phyloP scores from a whole-genome alignment of 2,797 vertebrate genomes.

The Delichon dasypus region DNA sequence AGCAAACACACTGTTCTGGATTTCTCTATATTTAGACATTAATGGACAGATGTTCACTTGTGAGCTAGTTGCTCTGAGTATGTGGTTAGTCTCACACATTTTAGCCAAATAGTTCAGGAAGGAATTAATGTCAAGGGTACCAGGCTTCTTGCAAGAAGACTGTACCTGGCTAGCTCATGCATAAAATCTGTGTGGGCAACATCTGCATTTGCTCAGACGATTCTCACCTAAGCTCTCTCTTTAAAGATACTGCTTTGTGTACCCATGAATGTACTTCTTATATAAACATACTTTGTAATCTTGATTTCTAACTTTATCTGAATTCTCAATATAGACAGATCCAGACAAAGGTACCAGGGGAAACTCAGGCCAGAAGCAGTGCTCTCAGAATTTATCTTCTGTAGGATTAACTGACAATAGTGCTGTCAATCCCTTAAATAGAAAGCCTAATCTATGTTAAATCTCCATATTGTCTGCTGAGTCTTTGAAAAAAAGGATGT shows the following conservation, averaged over 20 bases:
- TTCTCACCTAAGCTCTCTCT: neutral
- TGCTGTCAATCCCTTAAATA: neutral
- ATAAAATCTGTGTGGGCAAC: neutral
- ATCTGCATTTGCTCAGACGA: neutral
- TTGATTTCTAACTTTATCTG: neutral
- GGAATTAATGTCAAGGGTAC: neutral
- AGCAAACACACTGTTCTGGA: neutral
- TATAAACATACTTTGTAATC: neutral
- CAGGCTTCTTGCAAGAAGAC: neutral
- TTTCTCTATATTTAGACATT: neutral
- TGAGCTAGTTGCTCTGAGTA: neutral
- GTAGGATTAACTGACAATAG: neutral
- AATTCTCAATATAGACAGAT: neutral
- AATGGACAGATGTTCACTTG: neutral
- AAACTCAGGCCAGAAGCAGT: neutral
- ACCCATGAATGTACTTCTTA: accelerated
- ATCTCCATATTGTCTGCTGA: neutral
- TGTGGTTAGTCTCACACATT: neutral
- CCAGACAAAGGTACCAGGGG: neutral
- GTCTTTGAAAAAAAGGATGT: neutral
- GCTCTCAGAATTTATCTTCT: neutral
- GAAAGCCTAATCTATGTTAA: neutral
- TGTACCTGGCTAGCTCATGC: neutral
- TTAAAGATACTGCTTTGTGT: neutral
- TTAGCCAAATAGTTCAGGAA: neutral